Conservation (phyloP, 2,797 vertebrate species). For the Epinephelus coioides region DNA sequence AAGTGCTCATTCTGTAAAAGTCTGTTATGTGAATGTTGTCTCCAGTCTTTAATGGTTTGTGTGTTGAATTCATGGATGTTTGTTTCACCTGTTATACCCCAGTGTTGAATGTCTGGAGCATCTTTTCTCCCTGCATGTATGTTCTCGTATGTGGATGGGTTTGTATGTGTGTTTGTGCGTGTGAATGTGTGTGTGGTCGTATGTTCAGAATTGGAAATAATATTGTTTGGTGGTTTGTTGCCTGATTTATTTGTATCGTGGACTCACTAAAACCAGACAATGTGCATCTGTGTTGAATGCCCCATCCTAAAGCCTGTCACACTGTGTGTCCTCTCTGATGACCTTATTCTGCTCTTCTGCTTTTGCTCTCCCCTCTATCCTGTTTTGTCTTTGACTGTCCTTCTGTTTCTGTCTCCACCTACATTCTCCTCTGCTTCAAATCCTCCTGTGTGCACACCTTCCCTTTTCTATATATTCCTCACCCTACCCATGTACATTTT, state of each 20-base stretch:
- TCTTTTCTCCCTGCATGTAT: constrained; percentile 72
- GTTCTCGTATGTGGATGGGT: constrained; percentile 56
- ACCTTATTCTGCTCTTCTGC: constrained; percentile 56
- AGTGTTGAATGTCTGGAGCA: constrained; percentile 63
- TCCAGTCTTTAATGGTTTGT: constrained; percentile 55
- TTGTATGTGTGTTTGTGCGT: constrained; percentile 35
- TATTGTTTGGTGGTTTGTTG: constrained; percentile 69
- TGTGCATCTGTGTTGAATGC: constrained; percentile 78
- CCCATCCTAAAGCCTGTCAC: constrained; percentile 54
- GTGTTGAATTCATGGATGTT: constrained; percentile 52
- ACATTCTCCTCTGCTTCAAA: constrained; percentile 24
- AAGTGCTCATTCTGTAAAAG: constrained; percentile 29
- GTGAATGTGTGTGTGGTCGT: constrained; percentile 34
- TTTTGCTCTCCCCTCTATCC: constrained; percentile 17
- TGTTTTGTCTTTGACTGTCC: constrained; percentile 38
- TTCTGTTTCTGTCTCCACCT: constrained; percentile 22
- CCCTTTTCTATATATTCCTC: neutral
- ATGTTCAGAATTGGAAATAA: constrained; percentile 46
- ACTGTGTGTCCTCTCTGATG: constrained; percentile 38
- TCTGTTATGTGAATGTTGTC: constrained; percentile 48
- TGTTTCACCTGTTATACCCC: constrained; percentile 45
- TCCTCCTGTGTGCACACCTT: constrained; percentile 11
- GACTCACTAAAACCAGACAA: constrained; percentile 54
- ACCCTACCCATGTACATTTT: constrained; percentile 12
- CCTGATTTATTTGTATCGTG: constrained; percentile 69